Percentiles rank a stretch among this genome's conserved stretches.
These are phyloP conservation scores for Polydrusus tereticollis DNA, from an alignment of 2,888 invertebrate species.

Conservation along the genomic window DNA sequence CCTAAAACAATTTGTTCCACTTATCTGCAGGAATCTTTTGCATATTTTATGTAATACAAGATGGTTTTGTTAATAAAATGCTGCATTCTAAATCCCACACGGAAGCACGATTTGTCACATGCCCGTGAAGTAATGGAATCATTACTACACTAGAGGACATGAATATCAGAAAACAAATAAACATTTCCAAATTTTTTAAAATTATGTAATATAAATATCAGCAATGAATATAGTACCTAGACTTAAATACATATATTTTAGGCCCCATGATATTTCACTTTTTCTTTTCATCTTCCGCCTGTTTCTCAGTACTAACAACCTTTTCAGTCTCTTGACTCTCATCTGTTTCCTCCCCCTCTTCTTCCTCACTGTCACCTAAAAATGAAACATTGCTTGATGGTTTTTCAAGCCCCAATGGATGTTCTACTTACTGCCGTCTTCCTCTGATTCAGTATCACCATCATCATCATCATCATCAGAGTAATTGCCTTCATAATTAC, in stretches of 20 bases:
- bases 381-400: no score
- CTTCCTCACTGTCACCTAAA: slow-evolving; percentile 42
- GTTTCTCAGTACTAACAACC: neutral
- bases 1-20: no score
- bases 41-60: no score
- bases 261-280: neutral
- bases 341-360: slow-evolving; percentile 41
- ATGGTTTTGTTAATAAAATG: no score
- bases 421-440: slow-evolving; percentile 47
- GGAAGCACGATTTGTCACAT: no score
- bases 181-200: no score
- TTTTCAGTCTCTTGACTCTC: slow-evolving; percentile 41
- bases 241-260: neutral
- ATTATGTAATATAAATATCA: neutral
- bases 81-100: no score
- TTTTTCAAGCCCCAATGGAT: neutral
- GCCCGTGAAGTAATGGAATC: no score
- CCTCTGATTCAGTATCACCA: slow-evolving; percentile 59
- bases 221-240: neutral
- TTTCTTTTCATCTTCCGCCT: slow-evolving; percentile 9
- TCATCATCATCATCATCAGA: slow-evolving; percentile 63
- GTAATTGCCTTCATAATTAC: slow-evolving; percentile 67
- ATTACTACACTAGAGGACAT: no score
- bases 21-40: no score
- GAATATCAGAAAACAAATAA: no score